Percentiles rank a stretch among this genome's conserved stretches.
phyloP scores from a whole-genome alignment of 2,797 vertebrate genomes.

The Pempheris klunzingeri region DNA sequence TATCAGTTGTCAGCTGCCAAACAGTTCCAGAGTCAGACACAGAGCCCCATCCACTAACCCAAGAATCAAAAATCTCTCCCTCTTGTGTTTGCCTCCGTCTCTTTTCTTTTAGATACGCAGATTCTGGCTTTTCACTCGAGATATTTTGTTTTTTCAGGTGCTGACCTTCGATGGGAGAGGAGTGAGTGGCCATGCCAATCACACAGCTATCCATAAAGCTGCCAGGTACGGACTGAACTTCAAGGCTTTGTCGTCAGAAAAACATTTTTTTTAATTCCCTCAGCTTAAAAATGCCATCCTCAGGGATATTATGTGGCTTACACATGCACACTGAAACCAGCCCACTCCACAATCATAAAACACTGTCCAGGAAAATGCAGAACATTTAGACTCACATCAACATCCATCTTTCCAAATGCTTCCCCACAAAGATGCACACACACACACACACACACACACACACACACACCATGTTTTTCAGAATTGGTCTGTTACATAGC shows the following conservation, averaged over 20 bases:
- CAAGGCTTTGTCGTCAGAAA: slow-evolving; percentile 11
- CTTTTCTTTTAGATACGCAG: slow-evolving; percentile 51
- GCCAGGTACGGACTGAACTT: slow-evolving; percentile 79
- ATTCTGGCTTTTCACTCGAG: slow-evolving; percentile 50
- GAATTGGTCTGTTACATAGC: slow-evolving; percentile 76
- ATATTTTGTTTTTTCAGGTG: slow-evolving; percentile 87
- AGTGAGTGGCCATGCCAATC: slow-evolving; percentile 95
- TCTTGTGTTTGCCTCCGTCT: slow-evolving; percentile 47
- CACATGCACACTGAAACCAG: slow-evolving; percentile 37
- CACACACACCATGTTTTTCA: slow-evolving; percentile 64
- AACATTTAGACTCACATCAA: slow-evolving; percentile 61
- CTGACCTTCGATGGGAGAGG: slow-evolving; percentile 94
- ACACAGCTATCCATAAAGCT: slow-evolving; percentile 87
- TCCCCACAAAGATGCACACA: slow-evolving; percentile 50
- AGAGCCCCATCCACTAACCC: slow-evolving; percentile 52
- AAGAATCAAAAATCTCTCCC: slow-evolving; percentile 47
- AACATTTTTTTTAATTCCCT: neutral
- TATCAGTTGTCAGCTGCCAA: slow-evolving; percentile 76
- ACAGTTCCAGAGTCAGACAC: slow-evolving; percentile 63
- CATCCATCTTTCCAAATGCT: slow-evolving; percentile 59
- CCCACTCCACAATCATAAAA: slow-evolving; percentile 57
- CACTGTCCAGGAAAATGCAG: slow-evolving; percentile 63
- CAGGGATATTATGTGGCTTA: slow-evolving; percentile 38
- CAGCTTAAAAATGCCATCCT: slow-evolving; percentile 29
- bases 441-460: slow-evolving; percentile 42